Percentiles rank a stretch among this genome's conserved stretches.
These are phyloP conservation scores for Tholera decimalis DNA, from an alignment of 2,888 invertebrate genomes.

Conservation along the genomic window DNA sequence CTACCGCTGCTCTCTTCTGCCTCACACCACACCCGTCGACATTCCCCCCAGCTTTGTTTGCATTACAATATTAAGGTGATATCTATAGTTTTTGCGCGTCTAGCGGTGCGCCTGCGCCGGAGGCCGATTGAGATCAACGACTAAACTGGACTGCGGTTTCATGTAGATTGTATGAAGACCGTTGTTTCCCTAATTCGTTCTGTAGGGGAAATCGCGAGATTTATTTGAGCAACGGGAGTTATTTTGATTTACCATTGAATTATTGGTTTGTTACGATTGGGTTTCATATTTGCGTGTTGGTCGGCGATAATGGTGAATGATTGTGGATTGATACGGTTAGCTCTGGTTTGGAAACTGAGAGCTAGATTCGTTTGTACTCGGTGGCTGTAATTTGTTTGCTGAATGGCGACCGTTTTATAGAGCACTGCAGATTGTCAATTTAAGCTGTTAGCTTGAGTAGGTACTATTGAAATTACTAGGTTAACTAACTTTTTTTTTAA, in stretches of 20 bases:
- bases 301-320: slow-evolving; percentile 48
- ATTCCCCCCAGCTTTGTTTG: slow-evolving; percentile 82
- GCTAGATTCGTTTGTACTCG: slow-evolving; percentile 1
- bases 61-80: slow-evolving; percentile 80
- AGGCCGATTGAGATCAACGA: slow-evolving; percentile 66
- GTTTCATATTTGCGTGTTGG: slow-evolving; percentile 47
- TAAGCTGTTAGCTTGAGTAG: not conserved
- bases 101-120: slow-evolving; percentile 69
- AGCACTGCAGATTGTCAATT: not conserved
- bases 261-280: slow-evolving; percentile 51
- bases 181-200: slow-evolving; percentile 57
- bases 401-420: not conserved
- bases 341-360: slow-evolving; percentile 9
- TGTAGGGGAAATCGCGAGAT: slow-evolving; percentile 57
- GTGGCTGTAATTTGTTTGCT: slow-evolving; percentile 4
- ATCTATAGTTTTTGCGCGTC: slow-evolving; percentile 79
- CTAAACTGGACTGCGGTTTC: slow-evolving; percentile 72
- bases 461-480: not conserved
- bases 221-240: slow-evolving; percentile 64
- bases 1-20: slow-evolving; percentile 39
- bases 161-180: slow-evolving; percentile 59
- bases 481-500: not conserved
- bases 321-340: slow-evolving; percentile 32
- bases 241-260: slow-evolving; percentile 56
- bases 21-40: slow-evolving; percentile 71